A percentile compares a stretch with the other conserved stretches of the same genome.
Evolutionary conservation across 2,113 vertebrate genomes (phyloP).

Genomic region (Lepus europaeus): DNA sequence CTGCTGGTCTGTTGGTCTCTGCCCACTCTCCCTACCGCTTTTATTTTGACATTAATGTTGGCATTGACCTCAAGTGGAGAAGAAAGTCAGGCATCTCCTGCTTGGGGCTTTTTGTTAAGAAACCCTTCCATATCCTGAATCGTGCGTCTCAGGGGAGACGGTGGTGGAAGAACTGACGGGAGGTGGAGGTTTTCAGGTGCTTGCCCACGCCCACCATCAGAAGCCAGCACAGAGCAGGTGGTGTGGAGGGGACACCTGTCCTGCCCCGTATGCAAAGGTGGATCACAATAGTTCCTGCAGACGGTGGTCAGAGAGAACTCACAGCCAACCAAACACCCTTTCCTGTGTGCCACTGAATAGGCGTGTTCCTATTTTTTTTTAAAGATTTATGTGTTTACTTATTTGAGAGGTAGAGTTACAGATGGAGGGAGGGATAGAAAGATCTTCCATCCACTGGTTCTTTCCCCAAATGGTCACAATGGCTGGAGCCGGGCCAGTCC

Average conservation of each 20-base stretch:
- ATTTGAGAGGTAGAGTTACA: too few species aligned
- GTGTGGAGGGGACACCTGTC: conserved; percentile 41
- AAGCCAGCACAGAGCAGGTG: conserved; percentile 59
- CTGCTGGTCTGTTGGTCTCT: not conserved
- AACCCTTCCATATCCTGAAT: conserved; percentile 31
- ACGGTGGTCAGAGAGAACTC: conserved; percentile 72
- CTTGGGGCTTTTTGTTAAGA: not conserved
- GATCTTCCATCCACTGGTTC: too few species aligned
- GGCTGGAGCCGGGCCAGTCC: too few species aligned
- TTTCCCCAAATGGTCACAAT: too few species aligned
- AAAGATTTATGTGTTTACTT: too few species aligned
- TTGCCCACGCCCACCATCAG: conserved; percentile 70
- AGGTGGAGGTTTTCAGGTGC: conserved; percentile 53
- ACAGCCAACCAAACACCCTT: conserved; percentile 82
- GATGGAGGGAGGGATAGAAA: too few species aligned
- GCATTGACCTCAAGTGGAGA: conserved; percentile 37
- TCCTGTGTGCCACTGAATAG: conserved; percentile 74
- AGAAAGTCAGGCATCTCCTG: not conserved
- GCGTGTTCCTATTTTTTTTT: not conserved
- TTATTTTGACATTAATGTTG: conserved; percentile 41
- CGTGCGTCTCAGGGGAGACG: conserved; percentile 49
- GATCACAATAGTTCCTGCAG: conserved; percentile 71
- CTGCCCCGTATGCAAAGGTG: conserved; percentile 60
- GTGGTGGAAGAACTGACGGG: conserved; percentile 36
- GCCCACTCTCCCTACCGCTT: rapidly evolving